Evolutionary conservation across 2,113 vertebrate genomes (phyloP), one percentile per base, ranked within the genome.

Genomic region (Sterrhoptilus dennistouni): DNA sequence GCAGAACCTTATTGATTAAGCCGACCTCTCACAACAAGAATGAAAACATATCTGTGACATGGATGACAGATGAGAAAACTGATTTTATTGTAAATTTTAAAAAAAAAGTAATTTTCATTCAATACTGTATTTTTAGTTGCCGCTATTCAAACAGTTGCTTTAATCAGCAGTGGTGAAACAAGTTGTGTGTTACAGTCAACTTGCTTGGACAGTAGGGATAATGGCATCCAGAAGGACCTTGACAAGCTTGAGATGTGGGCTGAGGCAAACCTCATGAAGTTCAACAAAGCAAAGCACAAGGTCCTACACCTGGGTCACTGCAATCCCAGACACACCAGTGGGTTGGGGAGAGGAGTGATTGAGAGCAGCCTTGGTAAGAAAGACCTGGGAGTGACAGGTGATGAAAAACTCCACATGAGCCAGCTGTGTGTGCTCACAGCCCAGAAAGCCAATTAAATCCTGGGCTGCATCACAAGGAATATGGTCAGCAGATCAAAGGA

Each of bases 31-130:
- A 38, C 23, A 77, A 21, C 25, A 85, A 83, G 64, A 83, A 83
- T 0, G 0, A 77, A 40, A 86, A 72, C 2, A 5, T 16, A 64
- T 22, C 27, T 40, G 7, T 8, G 36, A 11, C 59, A 80, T 11
- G 22, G 31, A 28, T 45, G 24, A 33, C 45, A 76, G 27, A 27
- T 45, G 10, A 86, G 27, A 65, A 95, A 93, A 72, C 5, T 78
- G 23, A 33, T 74, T 80, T 89, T 72, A 44, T 18, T 49, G 20
- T 9, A 59, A 53, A 54, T 0, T 38, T 47, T 9, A 8, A 50
- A 38, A 38, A 11, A 8, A 50, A 38, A 38, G 5, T 38, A 5
- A 38, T 38, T 38, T 38, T n/a, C n/a, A n/a, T n/a, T n/a, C n/a
- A n/a, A n/a, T n/a, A n/a, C n/a, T n/a, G n/a, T n/a, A n/a, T n/a